Base-by-base conservation (phyloP, 2,888 invertebrate genomes). In the Harpalus rubripes region DNA sequence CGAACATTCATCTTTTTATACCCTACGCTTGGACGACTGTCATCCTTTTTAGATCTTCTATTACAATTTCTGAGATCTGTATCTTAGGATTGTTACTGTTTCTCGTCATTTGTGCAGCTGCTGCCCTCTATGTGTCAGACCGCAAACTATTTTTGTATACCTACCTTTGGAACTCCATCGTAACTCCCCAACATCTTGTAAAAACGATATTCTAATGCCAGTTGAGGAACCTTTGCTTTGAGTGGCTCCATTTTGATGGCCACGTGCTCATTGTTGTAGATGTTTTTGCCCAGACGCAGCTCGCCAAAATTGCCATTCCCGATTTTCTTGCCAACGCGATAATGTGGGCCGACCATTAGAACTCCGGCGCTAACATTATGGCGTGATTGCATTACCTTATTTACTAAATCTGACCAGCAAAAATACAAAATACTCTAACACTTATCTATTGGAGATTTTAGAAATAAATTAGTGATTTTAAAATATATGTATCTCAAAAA, bases 261-360 rank as follows among this genome's bases (percentile, higher is more conserved):
- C 92, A 99, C 99, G 94, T 99, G 99, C 94, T 99, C 99, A 95
- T 98, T 99, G 94, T 98, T 99, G 95, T 99, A 99, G 91, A 99
- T 95, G 93, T 99, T 99, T 94, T 99, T 99, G 96, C 98, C 99
- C 92, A 99, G 95, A 92, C 99, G 95, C 89, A 99, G 95, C 94
- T 99, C 99, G 88, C 99, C 99, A 92, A 99, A 99, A 94, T 99
- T 99, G 90, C 99, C 99, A 94, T 98, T 98, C 92, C 99, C 99
- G 91, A 99, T 99, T 93, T 99, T 99, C 94, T 99, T 99, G 90
- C 99, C 99, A 90, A 99, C 99, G 92, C 99, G 96, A 93, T 99
- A 99, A 74, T 82, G 72, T 59, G 82, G 82, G 5, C 82, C 82
- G 26, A 82, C 82, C 82, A 82, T 82, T 59, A 82, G 58, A 12